These are phyloP conservation scores for Oostethus manadensis DNA, from an alignment of 2,113 vertebrate species.

Conservation along the genomic window DNA sequence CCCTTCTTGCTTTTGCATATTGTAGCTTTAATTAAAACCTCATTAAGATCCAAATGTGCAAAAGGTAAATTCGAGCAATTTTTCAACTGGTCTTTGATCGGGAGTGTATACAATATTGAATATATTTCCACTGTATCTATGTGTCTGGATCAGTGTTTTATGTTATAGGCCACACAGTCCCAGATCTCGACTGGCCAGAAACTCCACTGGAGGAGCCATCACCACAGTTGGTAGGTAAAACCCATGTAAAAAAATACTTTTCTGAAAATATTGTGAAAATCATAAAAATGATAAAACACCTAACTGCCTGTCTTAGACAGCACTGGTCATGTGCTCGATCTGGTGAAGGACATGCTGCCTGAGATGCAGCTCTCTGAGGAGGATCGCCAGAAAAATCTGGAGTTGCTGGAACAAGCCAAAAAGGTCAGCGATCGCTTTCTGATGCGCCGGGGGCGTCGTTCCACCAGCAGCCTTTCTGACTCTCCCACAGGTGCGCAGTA, in stretches of 20 bases:
- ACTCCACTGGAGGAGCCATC: constrained; percentile 70
- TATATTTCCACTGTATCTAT: not conserved
- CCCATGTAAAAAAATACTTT: not conserved
- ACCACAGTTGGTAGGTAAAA: constrained; percentile 84
- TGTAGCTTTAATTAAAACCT: too few species aligned
- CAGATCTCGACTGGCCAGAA: constrained; percentile 75
- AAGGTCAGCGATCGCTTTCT: constrained; percentile 89
- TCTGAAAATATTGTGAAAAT: not conserved
- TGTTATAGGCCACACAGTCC: constrained; percentile 80
- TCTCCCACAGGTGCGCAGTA: constrained; percentile 74
- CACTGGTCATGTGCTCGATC: constrained; percentile 85
- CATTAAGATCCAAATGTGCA: too few species aligned
- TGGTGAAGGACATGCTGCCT: constrained; percentile 87
- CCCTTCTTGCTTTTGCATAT: too few species aligned
- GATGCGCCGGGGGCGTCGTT: constrained; percentile 83
- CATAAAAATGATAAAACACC: not conserved
- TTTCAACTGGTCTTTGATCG: too few species aligned
- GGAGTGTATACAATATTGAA: not conserved
- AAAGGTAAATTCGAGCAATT: too few species aligned
- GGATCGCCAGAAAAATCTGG: constrained; percentile 91
- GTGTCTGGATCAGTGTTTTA: constrained; percentile 10
- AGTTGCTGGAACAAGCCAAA: constrained; percentile 92
- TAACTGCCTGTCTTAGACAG: constrained; percentile 69
- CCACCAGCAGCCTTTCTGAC: constrained; percentile 80
- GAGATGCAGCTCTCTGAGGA: constrained; percentile 91